Evolutionary conservation across 2,888 invertebrate genomes (phyloP), one percentile per base, ranked within the genome.

Genomic region (Sinohyriopsis cumingii): DNA sequence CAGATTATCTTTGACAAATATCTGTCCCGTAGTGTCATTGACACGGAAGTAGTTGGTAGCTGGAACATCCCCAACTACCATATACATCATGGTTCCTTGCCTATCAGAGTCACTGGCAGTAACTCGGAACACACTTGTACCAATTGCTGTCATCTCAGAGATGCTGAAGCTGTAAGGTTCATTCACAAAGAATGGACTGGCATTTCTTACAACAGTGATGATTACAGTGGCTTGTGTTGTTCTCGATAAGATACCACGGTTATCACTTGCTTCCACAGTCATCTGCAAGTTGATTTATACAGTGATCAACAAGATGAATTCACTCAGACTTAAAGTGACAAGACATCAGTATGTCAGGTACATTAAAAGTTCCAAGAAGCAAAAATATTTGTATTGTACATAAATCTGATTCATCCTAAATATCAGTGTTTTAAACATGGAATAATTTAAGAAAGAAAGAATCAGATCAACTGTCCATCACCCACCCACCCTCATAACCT

Each of bases 71-170:
- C 84, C 84, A 25, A 80, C 61, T 5, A 78, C 79, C 28, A 69
- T 77, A 65, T 81, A 84, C 5, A 76, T 74, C 25, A 85, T 73
- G 22, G 57, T 54, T 3, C 83, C 84, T 24, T 77, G 68, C 15
- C 77, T 71, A 70, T 88, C 88, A 28, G 66, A 64, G 67, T 88
- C 88, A 9, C 45, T 73, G n/a, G 87, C 86, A 1, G 73, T 63
- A 7, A 87, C 84, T 33, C 61, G 60, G 28, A 73, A 79, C 7
- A 88, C 73, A 12, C 73, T 73, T 20, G 65, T 59, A 18, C 80
- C 82, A 20, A 78, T 59, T 15, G 69, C 65, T 20, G 77, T 65
- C 62, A 76, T 71, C 60, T 82, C 79, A 15, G 80, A 71, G 5
- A 78, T 73, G 1, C 73, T 63, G 28, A 74, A 70, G 18, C 62